phyloP scores from a whole-genome alignment of 2,113 vertebrate species.

The Cygnus atratus region DNA sequence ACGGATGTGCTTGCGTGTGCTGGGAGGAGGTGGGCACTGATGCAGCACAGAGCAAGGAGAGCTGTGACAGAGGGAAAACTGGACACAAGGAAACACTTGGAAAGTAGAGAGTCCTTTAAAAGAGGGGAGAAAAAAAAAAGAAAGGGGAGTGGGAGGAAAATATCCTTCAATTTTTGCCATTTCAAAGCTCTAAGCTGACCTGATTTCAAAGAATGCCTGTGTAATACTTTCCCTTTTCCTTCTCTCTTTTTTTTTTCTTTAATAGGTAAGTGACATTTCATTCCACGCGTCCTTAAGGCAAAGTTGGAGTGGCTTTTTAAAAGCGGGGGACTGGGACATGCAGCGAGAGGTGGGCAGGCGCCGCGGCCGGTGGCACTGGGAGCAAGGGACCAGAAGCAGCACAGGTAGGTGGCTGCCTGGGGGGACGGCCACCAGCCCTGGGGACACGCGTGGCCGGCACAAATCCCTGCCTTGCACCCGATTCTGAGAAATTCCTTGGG shows the following conservation, averaged over 20 bases:
- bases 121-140: slow-evolving; percentile 52
- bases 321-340: not conserved
- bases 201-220: slow-evolving; percentile 72
- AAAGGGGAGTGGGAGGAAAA: slow-evolving; percentile 62
- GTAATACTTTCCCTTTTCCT: slow-evolving; percentile 63
- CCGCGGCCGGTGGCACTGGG: slow-evolving; percentile 3
- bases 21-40: not conserved
- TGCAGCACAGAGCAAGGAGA: not conserved
- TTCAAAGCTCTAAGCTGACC: slow-evolving; percentile 75
- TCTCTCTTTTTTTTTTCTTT: not conserved
- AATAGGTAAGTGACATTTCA: slow-evolving; percentile 79
- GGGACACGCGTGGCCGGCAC: rapidly evolving
- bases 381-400: slow-evolving; percentile 26
- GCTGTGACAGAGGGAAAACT: not conserved
- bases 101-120: slow-evolving; percentile 51
- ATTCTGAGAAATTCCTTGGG: not conserved
- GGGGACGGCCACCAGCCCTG: not conserved
- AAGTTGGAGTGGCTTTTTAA: slow-evolving; percentile 49
- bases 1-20: rapidly evolving
- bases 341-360: not conserved
- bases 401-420: slow-evolving; percentile 64
- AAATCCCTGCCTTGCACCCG: rapidly evolving
- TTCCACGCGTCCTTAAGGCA: slow-evolving; percentile 71
- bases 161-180: slow-evolving; percentile 55
- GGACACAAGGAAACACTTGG: slow-evolving; percentile 13